Evolutionary conservation across 2,797 vertebrate genomes (phyloP).

Genomic region (Sebastes flavidus): DNA sequence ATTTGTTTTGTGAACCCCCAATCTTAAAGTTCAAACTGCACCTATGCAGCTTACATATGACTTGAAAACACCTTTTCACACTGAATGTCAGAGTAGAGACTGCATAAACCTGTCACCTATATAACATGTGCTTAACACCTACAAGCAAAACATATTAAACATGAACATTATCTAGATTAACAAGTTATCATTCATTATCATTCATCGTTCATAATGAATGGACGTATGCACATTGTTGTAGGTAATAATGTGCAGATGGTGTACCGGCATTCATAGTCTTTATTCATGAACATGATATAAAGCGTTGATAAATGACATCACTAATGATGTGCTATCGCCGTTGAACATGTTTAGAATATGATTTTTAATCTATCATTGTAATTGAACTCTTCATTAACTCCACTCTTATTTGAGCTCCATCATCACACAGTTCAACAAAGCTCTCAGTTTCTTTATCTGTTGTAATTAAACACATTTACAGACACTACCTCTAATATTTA

Average conservation of each 20-base stretch:
- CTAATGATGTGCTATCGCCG: conserved; percentile 8
- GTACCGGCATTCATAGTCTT: background rate
- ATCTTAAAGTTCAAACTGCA: too few species aligned
- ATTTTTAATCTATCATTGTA: conserved; percentile 16
- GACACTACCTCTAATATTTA: background rate
- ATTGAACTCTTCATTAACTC: conserved; percentile 22
- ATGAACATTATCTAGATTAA: background rate
- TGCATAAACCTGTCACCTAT: background rate
- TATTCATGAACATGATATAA: background rate
- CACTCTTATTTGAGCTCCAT: conserved; percentile 17
- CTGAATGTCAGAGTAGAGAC: background rate
- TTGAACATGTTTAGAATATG: conserved; percentile 1
- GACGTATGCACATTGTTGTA: background rate
- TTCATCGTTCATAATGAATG: background rate
- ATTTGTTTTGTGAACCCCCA: too few species aligned
- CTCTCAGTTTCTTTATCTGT: background rate
- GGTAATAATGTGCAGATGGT: conserved; percentile 23
- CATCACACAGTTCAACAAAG: background rate
- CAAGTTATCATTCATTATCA: too few species aligned
- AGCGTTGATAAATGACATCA: conserved; percentile 20
- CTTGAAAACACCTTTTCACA: background rate
- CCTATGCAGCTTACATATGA: too few species aligned
- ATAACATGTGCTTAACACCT: background rate
- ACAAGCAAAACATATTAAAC: background rate
- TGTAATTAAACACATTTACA: background rate